Base-by-base conservation (phyloP, 2,797 vertebrate genomes). In the Microctenopoma lineatum region DNA sequence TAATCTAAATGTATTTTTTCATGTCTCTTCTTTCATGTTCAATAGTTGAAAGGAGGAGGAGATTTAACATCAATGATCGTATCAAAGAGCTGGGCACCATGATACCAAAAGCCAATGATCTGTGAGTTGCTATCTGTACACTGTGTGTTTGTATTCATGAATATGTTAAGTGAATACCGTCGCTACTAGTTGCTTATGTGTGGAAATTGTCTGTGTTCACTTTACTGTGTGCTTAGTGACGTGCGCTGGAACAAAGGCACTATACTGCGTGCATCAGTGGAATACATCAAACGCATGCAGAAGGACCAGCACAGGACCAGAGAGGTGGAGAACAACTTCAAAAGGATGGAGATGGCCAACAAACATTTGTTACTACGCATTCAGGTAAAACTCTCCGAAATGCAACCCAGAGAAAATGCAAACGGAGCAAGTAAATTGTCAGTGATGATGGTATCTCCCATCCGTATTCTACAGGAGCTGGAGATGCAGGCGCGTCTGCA, bases 161-260 rank as follows among this genome's bases (percentile, higher is more conserved):
- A 34, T 50, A 7, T 11, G 29, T 48, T 50, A 7, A 63, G 13
- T 59, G 4, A 16, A 70, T 39, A 58, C 0, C 0, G 1, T 42
- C 34, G 21, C 25, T 47, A 2, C 29, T 6, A 10, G 38, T 46
- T 75, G 67, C 59, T 76, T 68, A 79, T 36, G 29, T 59, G 1
- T 41, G 25, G 36, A 44, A 59, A 41, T 53, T 21, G 46, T 21
- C 16, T 83, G 27, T 71, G 25, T 84, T 1, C 75, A 36, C 13
- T 51, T 55, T 61, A 27, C 45, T 82, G 61, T 78, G 57, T 77
- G 65, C 18, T 41, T 16, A 99, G 97, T 81, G 98, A 99, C 0
- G 96, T 97, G 59, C 97, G 98, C 90, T 99, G 97, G 98, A 99
- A 99, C 92, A 99, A 99, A 89, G 97, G 98, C 74, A 99, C 98